A percentile compares a stretch with the other conserved stretches of the same genome.
Evolutionary conservation across 2,797 vertebrate species (phyloP).

Genomic region (Urocyon cinereoargenteus): DNA sequence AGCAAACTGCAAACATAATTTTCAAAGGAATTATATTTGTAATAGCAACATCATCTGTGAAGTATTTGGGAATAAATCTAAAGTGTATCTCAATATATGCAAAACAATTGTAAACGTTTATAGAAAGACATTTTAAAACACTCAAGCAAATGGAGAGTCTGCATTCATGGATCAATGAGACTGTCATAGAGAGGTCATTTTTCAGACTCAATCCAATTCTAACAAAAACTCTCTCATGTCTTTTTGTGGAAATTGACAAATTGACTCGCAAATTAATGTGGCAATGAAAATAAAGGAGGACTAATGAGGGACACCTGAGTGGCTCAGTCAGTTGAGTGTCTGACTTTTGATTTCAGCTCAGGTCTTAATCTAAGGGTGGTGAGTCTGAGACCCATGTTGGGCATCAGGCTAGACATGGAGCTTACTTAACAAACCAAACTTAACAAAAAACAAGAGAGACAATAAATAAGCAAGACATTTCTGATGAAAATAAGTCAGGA

Average conservation of each 20-base stretch:
- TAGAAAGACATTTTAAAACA: not conserved
- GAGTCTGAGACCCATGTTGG: not conserved
- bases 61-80: not conserved
- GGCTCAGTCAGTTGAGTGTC: not conserved
- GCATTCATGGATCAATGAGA: not conserved
- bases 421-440: too few relatives aligned
- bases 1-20: not conserved
- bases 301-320: not conserved
- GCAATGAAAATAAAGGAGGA: not conserved
- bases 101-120: not conserved
- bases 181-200: not conserved
- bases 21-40: conserved; percentile 39
- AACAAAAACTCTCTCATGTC: not conserved
- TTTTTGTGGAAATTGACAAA: not conserved
- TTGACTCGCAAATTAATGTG: not conserved
- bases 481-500: not conserved
- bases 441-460: not conserved
- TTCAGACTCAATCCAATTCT: not conserved
- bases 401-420: not conserved
- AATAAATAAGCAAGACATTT: not conserved
- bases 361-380: not conserved
- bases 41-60: not conserved
- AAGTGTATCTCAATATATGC: not conserved
- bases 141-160: not conserved
- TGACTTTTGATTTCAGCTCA: not conserved